Evolutionary conservation across 2,888 invertebrate species (phyloP), one percentile per base, ranked within the genome.

Genomic region (Temnothorax unifasciatus): DNA sequence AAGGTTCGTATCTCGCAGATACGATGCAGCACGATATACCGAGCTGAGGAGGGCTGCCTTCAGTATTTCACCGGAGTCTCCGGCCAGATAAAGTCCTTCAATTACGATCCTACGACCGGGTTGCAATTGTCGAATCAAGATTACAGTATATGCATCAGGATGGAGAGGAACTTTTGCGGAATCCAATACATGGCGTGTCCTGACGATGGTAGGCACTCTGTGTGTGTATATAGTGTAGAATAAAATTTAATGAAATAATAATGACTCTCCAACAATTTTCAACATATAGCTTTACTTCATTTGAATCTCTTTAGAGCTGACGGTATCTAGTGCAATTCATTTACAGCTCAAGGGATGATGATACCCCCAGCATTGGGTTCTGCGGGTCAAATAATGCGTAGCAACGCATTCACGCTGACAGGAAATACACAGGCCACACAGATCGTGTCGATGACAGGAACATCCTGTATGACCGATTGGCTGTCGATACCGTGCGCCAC

Each of bases 91-190:
- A 96, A 96, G 59, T 98, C 98, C 4, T 98, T 97, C 95, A 98
- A 98, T 95, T 98, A 97, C 93, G 97, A 98, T 89, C 96, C 97
- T 0, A 95, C 95, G 0, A 96, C 96, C 0, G 98, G 98, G 0
- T 95, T 97, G 2, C 98, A 98, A 92, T 96, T 98, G 25, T 98
- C 98, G 82, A 98, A 98, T 94, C 98, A 98, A 94, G 98, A 98
- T 94, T 98, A 98, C 94, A 97, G 98, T 87, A 97, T 98, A 87
- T 98, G 98, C 93, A 96, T 98, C 59, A 95, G 98, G 47, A 97
- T 97, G 93, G 98, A 98, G 94, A 96, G 97, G 85, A 98, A 98
- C 93, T 98, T 98, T 93, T 98, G 98, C 90, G 97, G 98, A 0
- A 97, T 98, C 66, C 98, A 98, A 91, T 98, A 98, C 93, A 97